These are phyloP conservation scores for Eufriesea mexicana DNA, from an alignment of 1,140 invertebrate species.

Conservation along the genomic window DNA sequence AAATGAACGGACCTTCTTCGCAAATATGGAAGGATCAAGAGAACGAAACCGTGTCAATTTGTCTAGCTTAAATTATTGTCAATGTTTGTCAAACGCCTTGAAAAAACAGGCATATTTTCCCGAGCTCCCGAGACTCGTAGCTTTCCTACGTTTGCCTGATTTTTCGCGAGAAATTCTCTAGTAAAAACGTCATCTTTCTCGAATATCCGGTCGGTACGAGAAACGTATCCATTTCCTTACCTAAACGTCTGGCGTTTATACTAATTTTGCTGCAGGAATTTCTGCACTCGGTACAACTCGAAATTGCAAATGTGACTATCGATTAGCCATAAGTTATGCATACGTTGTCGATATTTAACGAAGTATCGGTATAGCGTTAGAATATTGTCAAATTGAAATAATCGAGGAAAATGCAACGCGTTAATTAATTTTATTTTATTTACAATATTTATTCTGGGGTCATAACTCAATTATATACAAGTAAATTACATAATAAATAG, in stretches of 20 bases:
- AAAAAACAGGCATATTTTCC: background rate
- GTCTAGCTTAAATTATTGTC: background rate
- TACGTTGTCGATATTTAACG: too few relatives aligned
- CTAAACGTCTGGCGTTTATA: background rate
- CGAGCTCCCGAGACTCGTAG: too few relatives aligned
- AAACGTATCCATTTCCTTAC: background rate
- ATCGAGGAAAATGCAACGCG: too few relatives aligned
- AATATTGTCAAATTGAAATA: too few relatives aligned
- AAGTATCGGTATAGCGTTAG: too few relatives aligned
- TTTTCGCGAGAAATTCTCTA: background rate
- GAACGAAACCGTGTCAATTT: background rate
- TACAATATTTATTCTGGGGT: too few relatives aligned
- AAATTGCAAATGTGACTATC: too few relatives aligned
- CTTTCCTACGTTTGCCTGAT: background rate
- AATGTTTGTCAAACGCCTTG: background rate
- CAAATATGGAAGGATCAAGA: too few relatives aligned
- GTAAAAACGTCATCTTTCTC: background rate
- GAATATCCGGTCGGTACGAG: background rate
- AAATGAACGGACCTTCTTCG: background rate
- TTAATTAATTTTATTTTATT: too few relatives aligned
- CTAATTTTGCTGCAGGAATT: background rate
- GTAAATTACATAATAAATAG: too few relatives aligned
- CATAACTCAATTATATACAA: too few relatives aligned
- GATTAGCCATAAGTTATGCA: too few relatives aligned
- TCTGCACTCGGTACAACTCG: background rate